A percentile compares a stretch with the other conserved stretches of the same genome.
phyloP scores from a whole-genome alignment of 2,888 invertebrate species.

The Aleiodes testaceus region DNA sequence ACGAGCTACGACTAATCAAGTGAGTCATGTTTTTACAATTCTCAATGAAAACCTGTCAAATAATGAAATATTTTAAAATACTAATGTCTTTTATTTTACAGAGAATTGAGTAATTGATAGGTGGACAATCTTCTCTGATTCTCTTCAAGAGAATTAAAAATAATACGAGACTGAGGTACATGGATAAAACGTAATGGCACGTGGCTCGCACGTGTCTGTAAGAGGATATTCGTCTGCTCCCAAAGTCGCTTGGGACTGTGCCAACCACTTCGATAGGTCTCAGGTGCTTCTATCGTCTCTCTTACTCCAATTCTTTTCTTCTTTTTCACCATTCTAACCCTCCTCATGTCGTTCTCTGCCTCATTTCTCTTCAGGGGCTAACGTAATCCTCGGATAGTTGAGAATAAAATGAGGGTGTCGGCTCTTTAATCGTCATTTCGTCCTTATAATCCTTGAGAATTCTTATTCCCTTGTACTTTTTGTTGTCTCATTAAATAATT shows the following conservation, averaged over 20 bases:
- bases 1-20: conserved; percentile 34
- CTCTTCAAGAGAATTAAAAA: conserved; percentile 40
- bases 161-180: conserved; percentile 3
- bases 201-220: conserved; percentile 72
- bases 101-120: conserved; percentile 70
- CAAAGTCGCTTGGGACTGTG: conserved; percentile 43
- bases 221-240: conserved; percentile 70
- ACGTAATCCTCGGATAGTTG: conserved; percentile 38
- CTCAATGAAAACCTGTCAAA: background rate
- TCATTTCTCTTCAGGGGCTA: background rate
- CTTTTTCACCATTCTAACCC: background rate
- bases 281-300: conserved; percentile 40
- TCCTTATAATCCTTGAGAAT: conserved; percentile 25
- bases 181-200: conserved; percentile 56
- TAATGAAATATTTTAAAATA: background rate
- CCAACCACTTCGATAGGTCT: conserved; percentile 41
- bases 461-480: background rate
- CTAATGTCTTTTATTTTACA: conserved; percentile 50
- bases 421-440: conserved; percentile 36
- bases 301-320: conserved; percentile 8
- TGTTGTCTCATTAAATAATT: background rate
- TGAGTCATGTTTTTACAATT: background rate
- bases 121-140: conserved; percentile 40
- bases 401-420: conserved; percentile 41
- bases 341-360: background rate